Evolutionary conservation across 2,113 vertebrate species (phyloP), one percentile per base, ranked within the genome.

Genomic region (Amia ocellicauda): DNA sequence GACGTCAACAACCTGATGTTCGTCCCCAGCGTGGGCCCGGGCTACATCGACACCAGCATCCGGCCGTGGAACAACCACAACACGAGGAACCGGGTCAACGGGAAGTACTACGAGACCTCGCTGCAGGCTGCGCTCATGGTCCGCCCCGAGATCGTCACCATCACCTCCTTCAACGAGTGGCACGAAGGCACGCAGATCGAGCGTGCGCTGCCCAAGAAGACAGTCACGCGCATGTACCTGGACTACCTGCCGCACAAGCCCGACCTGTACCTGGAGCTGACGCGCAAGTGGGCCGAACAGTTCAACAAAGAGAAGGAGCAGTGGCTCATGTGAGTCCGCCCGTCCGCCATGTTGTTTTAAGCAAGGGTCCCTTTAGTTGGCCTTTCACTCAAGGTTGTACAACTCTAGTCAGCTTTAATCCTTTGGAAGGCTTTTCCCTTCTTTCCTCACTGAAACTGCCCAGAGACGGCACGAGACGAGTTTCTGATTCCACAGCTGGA

Each of bases 91-190:
- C 72, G 93, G 8, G 91, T 95, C 41, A 95, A 93, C 0, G 93
- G 93, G 22, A 91, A 93, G 40, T 95, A 94, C 77, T 94, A 94
- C 0, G 93, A 95, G 77, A 95, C 93, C 0, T 88, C 91, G 22
- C 77, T 95, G 70, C 92, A 94, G 78, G 92, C 92, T 0, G 92
- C 92, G 5, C 70, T 95, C 62, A 87, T 81, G 0, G 90, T 94
- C 40, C 81, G 91, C 58, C 92, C 93, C 0, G 93, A 95, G 60
- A 87, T 94, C 0, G 91, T 95, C 56, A 92, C 92, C 29, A 81
- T 95, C 22, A 95, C 92, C 0, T 95, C 93, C n/a, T 95, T 95
- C 71, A 95, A 94, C 2, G 92, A 94, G 42, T 95, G 93, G 93
- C 93, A 95, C 0, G 93, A 95, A 65, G 93, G 93, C 47, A 94